Conservation (phyloP, 2,888 invertebrate genomes). For the Cephus spinipes region DNA sequence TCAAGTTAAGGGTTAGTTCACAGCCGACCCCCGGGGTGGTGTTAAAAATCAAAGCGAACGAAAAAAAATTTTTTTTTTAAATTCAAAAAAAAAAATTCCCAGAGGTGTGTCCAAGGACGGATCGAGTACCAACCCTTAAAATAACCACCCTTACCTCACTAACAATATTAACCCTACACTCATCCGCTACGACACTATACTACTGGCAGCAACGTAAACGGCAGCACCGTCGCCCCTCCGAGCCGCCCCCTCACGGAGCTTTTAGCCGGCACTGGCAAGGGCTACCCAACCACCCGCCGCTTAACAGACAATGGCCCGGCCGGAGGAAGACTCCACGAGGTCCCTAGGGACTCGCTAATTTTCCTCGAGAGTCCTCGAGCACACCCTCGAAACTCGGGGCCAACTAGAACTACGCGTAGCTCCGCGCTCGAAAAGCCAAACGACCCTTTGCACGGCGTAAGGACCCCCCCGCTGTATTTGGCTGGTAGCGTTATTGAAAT, state of each 20-base stretch:
- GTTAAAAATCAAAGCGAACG: not conserved
- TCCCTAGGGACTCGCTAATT: constrained; percentile 11
- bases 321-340: not conserved
- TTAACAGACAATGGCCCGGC: constrained; percentile 10
- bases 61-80: not conserved
- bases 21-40: not conserved
- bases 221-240: not conserved
- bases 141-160: not conserved
- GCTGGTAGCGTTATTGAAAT: not conserved
- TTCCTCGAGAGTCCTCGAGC: constrained; percentile 12
- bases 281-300: constrained; percentile 6
- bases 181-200: not conserved
- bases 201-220: not conserved
- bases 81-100: not conserved
- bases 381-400: constrained; percentile 10
- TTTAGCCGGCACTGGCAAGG: not conserved
- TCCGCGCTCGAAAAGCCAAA: not conserved
- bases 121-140: not conserved
- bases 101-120: not conserved
- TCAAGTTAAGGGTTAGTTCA: not conserved
- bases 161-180: not conserved
- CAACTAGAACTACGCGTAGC: not conserved
- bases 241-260: not conserved
- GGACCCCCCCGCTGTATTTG: not conserved
- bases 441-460: not conserved